Conservation (phyloP, 2,113 vertebrate species). For the Picathartes gymnocephalus region DNA sequence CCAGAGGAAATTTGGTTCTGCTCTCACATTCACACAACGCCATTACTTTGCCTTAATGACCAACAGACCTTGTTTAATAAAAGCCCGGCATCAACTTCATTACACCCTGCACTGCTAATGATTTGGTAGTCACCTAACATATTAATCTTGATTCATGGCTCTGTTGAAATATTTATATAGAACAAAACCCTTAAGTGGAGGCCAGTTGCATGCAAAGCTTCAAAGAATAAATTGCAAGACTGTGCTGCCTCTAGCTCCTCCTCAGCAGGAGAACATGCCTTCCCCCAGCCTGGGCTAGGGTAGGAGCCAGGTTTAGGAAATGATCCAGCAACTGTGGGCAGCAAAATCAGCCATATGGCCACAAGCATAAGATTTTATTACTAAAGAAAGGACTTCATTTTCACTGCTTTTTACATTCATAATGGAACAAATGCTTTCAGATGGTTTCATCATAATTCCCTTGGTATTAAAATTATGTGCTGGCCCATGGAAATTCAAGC, state of each 20-base stretch:
- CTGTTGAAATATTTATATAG: not conserved
- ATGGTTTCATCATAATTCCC: not conserved
- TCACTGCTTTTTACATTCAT: not conserved
- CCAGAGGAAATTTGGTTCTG: not conserved
- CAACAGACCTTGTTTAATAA: constrained; percentile 35
- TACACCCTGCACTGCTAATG: constrained; percentile 35
- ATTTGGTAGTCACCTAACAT: not conserved
- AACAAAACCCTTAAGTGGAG: not conserved
- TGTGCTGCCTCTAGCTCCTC: not conserved
- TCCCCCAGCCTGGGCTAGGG: not conserved
- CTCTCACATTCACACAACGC: constrained; percentile 5
- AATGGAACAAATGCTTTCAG: not conserved
- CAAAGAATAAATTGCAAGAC: not conserved
- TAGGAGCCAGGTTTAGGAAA: not conserved
- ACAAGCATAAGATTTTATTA: not conserved
- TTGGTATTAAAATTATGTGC: not conserved
- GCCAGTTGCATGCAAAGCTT: not conserved
- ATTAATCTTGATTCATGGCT: not conserved
- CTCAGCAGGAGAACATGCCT: not conserved
- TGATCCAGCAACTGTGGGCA: not conserved
- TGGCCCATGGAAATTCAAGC: not conserved
- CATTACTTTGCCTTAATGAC: constrained; percentile 25
- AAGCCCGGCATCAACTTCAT: constrained; percentile 14
- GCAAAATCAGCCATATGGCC: not conserved
- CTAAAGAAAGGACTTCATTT: not conserved